Evolutionary conservation across 1,140 invertebrate species (phyloP).

Genomic region (Drosophila littoralis): DNA sequence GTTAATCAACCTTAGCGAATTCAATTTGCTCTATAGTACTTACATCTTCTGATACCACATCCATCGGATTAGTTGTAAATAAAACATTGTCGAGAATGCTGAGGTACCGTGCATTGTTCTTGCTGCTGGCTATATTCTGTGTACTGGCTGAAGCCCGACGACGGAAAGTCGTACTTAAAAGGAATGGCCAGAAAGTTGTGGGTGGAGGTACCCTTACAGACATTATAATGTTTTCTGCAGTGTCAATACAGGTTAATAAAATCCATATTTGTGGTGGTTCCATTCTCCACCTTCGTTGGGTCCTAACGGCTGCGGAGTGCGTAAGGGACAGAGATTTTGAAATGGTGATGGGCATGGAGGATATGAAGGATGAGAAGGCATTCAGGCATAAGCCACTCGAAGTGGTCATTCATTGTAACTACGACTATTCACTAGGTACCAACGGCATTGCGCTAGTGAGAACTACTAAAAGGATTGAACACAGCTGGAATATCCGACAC

Average conservation of each 20-base stretch:
- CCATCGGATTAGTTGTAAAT: too few species aligned
- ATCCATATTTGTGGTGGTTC: background rate
- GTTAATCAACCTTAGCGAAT: too few species aligned
- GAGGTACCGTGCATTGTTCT: background rate
- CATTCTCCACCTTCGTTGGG: background rate
- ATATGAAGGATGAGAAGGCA: background rate
- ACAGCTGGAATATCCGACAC: background rate
- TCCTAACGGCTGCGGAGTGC: background rate
- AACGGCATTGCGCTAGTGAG: background rate
- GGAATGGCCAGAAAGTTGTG: background rate
- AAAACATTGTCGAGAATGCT: background rate
- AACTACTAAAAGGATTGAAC: background rate
- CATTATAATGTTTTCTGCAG: background rate
- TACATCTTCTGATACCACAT: too few species aligned
- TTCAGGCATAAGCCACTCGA: too few species aligned
- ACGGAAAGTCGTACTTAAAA: too few species aligned
- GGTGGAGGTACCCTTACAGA: background rate
- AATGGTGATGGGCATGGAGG: background rate
- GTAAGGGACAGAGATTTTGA: background rate
- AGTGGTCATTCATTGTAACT: background rate
- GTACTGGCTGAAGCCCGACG: too few species aligned
- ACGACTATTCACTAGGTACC: background rate
- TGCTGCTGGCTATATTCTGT: background rate
- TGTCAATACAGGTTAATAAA: background rate
- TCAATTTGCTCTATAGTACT: too few species aligned